Evolutionary conservation across 2,888 invertebrate species (phyloP), one percentile per base, ranked within the genome.

Genomic region (Stegophylla sp.): DNA sequence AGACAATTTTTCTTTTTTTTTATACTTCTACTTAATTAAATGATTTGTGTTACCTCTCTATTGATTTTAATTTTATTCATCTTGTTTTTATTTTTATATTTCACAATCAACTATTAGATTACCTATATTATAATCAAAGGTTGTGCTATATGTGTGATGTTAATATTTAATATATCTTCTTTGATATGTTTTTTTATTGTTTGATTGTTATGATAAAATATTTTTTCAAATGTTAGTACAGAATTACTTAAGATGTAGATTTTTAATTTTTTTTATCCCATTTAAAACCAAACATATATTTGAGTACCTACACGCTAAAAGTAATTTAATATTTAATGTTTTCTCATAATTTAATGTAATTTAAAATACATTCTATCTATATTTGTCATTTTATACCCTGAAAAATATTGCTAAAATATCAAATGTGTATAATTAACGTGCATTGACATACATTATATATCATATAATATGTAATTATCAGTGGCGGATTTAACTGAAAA

Each of bases 11-110:
- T 34, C 53, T 61, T 34, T 48, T 61, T 48, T 61, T 23, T 23
- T 17, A 34, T 2, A 48, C 13, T 9, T 69, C 7, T 34, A 34
- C 7, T 34, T 34, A 34, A 34, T 34, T 5, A 5, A 79, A 61
- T 71, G 61, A 79, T 71, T 71, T 45, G 61, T 71, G 79, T 79
- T 79, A 79, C 71, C 61, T 71, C 13, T n/a, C n/a, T n/a, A n/a
- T n/a, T 79, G 45, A 59, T 71, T 71, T 71, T 61, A 63, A 23
- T 69, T 79, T 67, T 0, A 45, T 48, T 67, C 28, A 28, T 67
- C 45, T 45, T 13, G 17, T 64, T 64, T 72, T 41, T 66, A 41
- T 53, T 77, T 59, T 51, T 59, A 59, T 26, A 66, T 63, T 43
- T 56, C 26, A 66, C 53, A 48, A 34, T 56, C 34, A 7, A 34